Evolutionary conservation across 2,888 invertebrate species (phyloP).

Genomic region (Lochmaea crataegi): DNA sequence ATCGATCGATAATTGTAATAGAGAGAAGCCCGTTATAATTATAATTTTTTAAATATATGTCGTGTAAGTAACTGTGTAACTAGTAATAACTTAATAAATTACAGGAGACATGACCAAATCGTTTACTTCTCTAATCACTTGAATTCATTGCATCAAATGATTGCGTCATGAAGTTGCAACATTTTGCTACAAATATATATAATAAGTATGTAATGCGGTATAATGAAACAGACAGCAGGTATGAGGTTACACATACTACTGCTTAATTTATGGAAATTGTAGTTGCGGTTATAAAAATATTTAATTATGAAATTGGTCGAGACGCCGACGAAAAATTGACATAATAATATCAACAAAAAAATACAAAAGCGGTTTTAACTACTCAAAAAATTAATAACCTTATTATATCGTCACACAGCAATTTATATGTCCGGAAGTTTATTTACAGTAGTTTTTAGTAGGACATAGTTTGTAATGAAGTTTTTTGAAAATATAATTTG

Average conservation of each 20-base stretch:
- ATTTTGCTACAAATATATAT: constrained; percentile 11
- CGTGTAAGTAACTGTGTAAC: background rate
- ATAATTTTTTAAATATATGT: background rate
- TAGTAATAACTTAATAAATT: constrained; percentile 15
- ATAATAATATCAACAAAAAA: constrained; percentile 3
- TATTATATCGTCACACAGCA: constrained; percentile 1
- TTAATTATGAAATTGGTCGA: constrained; percentile 3
- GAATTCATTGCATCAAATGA: constrained; percentile 19
- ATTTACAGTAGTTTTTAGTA: constrained; percentile 1
- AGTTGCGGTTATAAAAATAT: constrained; percentile 9
- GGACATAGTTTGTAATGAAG: background rate
- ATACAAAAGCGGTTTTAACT: background rate
- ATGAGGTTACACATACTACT: constrained; percentile 8
- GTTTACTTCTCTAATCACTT: constrained; percentile 11
- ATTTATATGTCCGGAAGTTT: background rate
- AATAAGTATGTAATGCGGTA: constrained; percentile 8
- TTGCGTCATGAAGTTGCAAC: constrained; percentile 18
- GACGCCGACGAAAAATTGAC: constrained; percentile 1
- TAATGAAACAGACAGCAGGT: constrained; percentile 7
- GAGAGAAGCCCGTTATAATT: no score
- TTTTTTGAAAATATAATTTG: background rate
- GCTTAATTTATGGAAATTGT: constrained; percentile 13
- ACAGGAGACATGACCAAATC: constrained; percentile 10
- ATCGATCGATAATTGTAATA: no score
- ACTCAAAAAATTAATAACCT: background rate